Evolutionary conservation across 2,888 invertebrate genomes (phyloP).

Genomic region (Tenthredo mesomela): DNA sequence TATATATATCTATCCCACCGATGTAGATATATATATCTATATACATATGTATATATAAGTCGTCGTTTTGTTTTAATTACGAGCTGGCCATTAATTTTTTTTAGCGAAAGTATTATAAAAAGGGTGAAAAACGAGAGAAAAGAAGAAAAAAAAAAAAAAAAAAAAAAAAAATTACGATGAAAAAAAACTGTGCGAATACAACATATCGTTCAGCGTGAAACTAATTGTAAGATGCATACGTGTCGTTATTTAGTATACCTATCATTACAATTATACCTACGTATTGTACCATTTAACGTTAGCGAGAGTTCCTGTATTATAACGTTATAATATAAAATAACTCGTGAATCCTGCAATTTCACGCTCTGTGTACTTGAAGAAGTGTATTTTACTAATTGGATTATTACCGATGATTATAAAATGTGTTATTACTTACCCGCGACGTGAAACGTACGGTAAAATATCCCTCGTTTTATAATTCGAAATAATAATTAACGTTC

Average conservation of each 20-base stretch:
- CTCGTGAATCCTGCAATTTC: constrained; percentile 34
- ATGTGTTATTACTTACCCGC: constrained; percentile 25
- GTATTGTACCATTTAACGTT: neutral
- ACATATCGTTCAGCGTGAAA: neutral
- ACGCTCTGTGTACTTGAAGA: constrained; percentile 42
- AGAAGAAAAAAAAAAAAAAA: too few relatives aligned
- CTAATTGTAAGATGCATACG: constrained; percentile 1
- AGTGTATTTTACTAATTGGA: constrained; percentile 50
- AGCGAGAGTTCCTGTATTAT: neutral
- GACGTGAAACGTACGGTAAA: constrained; percentile 16
- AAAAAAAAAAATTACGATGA: neutral
- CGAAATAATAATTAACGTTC: constrained; percentile 7
- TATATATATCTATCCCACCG: neutral
- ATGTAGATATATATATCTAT: too few relatives aligned
- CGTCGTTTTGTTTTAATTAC: constrained; percentile 28
- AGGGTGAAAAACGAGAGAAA: neutral
- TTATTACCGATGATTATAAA: constrained; percentile 40
- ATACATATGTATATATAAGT: neutral
- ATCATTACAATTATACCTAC: constrained; percentile 31
- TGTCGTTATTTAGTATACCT: constrained; percentile 29
- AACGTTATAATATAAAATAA: constrained; percentile 32
- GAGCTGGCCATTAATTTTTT: neutral
- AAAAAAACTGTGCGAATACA: neutral
- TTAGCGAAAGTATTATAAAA: neutral
- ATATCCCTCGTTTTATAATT: neutral